Evolutionary conservation across 2,888 invertebrate genomes (phyloP).

Genomic region (Pollenia labialis): DNA sequence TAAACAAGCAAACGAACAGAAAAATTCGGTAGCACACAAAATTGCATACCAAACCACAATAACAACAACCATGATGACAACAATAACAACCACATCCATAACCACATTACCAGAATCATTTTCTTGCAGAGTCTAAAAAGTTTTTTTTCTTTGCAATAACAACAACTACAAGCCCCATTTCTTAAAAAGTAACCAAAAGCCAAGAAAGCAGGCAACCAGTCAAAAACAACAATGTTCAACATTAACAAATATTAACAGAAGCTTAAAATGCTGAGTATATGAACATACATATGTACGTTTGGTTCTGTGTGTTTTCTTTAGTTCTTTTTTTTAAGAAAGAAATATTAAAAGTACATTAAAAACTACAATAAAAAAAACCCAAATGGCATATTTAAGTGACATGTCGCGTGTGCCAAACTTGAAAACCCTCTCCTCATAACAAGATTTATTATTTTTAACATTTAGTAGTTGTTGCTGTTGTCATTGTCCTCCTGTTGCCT

Average conservation of each 20-base stretch:
- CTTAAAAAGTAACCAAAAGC: constrained; percentile 39
- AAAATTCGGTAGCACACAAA: constrained; percentile 71
- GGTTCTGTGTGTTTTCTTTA: background rate
- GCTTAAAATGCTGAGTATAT: constrained; percentile 62
- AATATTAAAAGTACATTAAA: constrained; percentile 53
- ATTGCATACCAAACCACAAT: constrained; percentile 61
- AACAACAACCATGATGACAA: constrained; percentile 47
- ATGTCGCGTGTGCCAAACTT: constrained; percentile 76
- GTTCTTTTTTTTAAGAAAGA: constrained; percentile 9
- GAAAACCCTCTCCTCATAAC: constrained; percentile 54
- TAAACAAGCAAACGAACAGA: constrained; percentile 48
- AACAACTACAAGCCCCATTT: constrained; percentile 29
- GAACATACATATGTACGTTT: constrained; percentile 10
- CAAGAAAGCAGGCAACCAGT: constrained; percentile 39
- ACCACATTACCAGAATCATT: constrained; percentile 36
- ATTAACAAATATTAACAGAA: constrained; percentile 72
- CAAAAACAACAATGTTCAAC: constrained; percentile 53
- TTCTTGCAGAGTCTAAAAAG: constrained; percentile 38
- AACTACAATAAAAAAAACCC: constrained; percentile 57
- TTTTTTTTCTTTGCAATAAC: constrained; percentile 42
- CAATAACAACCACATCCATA: constrained; percentile 10
- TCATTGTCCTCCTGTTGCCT: constrained; percentile 21
- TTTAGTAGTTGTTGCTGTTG: constrained; percentile 33
- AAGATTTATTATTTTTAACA: constrained; percentile 64
- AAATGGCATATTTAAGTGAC: constrained; percentile 75